Base-by-base conservation (phyloP, 1,140 invertebrate species). In the Saccostrea glomerata region DNA sequence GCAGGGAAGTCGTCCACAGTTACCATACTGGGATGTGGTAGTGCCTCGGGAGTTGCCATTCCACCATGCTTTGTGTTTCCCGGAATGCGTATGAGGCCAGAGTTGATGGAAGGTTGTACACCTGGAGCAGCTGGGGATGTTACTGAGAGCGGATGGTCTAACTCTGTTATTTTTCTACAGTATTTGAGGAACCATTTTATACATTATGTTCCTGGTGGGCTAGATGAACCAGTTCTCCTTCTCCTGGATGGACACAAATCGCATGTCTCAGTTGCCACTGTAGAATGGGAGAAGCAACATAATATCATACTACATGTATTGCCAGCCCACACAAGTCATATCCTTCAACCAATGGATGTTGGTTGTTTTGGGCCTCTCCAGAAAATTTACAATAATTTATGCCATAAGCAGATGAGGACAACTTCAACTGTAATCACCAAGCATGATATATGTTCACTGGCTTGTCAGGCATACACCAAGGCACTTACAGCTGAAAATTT, bases 231-330 rank as follows among this genome's bases (percentile, higher is more conserved):
- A 89, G 92, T 94, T 47, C 91, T 95, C n/a, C 86, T 95, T n/a
- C 83, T 95, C 20, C 90, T 94, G 70, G 95, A 96, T 89, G 95
- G 95, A 91, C 95, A 95, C 89, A 90, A 91, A 54, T 93, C 89
- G 40, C 70, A 90, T 92, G 82, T 86, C 55, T 85, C 30, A 13
- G 56, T 90, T 9, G 87, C 82, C 23, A 54, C 88, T 25, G 86
- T 82, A 15, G 84, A 89, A 47, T 90, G 90, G 90, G 89, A 87
- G 0, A 89, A 86, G 12, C 70, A 87, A 63, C 86, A 90, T 20
- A 90, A 92, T 55, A 83, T 92, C 54, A 86, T 89, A 77, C 55
- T 92, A 23, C 77, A 92, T 85, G 87, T 92, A 17, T 55, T 92
- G 25, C 89, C 91, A 25, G 87, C 90, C 20, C 87, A 91, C 84